Conservation (phyloP, 2,888 invertebrate species). For the Eupeodes latifasciatus region DNA sequence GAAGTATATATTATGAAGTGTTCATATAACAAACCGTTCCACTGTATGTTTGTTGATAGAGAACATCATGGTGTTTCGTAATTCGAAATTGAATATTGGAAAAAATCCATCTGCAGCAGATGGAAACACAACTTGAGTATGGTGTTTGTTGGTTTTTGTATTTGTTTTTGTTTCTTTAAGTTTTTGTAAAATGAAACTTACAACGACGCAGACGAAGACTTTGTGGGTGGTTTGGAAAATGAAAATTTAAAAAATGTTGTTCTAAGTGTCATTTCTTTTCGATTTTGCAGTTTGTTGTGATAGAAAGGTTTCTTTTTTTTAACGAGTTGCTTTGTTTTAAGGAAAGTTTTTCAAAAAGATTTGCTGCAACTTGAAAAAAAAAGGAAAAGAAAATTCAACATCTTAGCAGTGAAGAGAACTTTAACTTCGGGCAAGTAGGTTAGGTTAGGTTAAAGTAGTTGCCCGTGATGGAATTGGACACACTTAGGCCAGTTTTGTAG, state of each 20-base stretch:
- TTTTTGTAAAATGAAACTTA: neutral
- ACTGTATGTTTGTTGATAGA: neutral
- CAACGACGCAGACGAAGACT: neutral
- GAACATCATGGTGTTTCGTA: neutral
- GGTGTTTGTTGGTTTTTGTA: neutral
- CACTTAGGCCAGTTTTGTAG: too few relatives aligned
- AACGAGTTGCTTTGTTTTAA: neutral
- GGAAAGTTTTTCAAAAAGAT: neutral
- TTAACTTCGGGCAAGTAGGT: too few relatives aligned
- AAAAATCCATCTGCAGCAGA: constrained; percentile 18
- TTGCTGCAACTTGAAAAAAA: neutral
- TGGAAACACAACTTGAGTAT: constrained; percentile 18
- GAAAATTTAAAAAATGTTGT: neutral
- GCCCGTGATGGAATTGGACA: too few relatives aligned
- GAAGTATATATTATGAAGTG: neutral
- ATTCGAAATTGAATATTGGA: constrained; percentile 14
- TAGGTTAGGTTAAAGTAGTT: too few relatives aligned
- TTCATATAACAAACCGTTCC: neutral
- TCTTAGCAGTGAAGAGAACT: too few relatives aligned
- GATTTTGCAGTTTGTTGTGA: neutral
- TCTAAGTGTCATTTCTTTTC: neutral
- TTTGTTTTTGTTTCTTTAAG: neutral
- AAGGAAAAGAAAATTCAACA: neutral
- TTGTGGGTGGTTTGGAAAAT: neutral
- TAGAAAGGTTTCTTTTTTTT: constrained; percentile 4